Evolutionary conservation across 2,797 vertebrate species (phyloP).

Genomic region (Odontamblyopus lacepedii): DNA sequence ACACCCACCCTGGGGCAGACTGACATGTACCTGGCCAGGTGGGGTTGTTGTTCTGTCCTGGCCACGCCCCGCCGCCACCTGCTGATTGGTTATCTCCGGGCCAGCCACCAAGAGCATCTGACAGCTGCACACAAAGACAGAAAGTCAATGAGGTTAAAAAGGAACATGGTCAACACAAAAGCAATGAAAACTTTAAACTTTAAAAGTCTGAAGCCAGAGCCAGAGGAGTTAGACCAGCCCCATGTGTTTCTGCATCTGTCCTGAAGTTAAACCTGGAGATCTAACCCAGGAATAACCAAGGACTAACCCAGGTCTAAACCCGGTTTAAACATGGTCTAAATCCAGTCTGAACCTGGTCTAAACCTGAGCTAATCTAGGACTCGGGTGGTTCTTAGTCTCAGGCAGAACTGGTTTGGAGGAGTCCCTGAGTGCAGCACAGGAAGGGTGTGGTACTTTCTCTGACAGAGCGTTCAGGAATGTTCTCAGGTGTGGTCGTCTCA

Average conservation of each 20-base stretch:
- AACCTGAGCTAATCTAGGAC: background rate
- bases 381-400: background rate
- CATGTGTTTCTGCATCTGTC: too few relatives aligned
- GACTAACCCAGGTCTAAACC: background rate
- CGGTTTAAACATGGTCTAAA: background rate
- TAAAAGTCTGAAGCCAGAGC: too few relatives aligned
- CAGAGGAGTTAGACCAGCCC: too few relatives aligned
- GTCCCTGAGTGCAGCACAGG: too few relatives aligned
- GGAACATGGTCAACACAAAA: too few relatives aligned
- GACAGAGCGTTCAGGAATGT: background rate
- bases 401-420: too few relatives aligned
- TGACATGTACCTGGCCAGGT: background rate
- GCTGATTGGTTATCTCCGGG: constrained; percentile 19
- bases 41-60: constrained; percentile 10
- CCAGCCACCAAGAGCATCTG: constrained; percentile 34
- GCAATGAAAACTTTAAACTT: too few relatives aligned
- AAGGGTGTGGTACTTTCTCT: background rate
- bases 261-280: background rate
- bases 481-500: background rate
- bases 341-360: background rate
- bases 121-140: constrained; percentile 30
- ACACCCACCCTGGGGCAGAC: background rate
- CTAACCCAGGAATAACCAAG: background rate
- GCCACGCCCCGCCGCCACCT: background rate
- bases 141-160: background rate